phyloP scores from a whole-genome alignment of 2,888 invertebrate species.

The Poecilus cupreus region DNA sequence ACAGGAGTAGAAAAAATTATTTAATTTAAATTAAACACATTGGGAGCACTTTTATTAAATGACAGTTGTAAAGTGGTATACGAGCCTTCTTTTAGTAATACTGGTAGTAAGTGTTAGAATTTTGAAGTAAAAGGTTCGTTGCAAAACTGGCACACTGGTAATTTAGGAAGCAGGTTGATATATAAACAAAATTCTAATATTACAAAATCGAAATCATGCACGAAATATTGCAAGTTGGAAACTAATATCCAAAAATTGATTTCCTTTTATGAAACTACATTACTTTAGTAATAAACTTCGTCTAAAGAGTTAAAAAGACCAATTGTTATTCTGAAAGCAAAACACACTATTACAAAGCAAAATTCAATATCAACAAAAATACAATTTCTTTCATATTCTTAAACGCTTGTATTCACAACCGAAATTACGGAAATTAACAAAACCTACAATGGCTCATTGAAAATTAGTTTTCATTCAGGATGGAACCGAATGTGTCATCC shows the following conservation, averaged over 20 bases:
- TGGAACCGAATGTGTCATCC: conserved; percentile 6
- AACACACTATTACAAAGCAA: neutral
- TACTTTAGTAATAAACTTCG: neutral
- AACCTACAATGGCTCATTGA: conserved; percentile 14
- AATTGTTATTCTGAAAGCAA: neutral
- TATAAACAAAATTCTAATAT: too few species aligned
- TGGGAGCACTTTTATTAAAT: too few species aligned
- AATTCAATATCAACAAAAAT: neutral
- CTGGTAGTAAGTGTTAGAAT: too few species aligned
- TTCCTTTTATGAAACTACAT: neutral
- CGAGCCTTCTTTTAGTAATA: too few species aligned
- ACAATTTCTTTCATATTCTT: conserved; percentile 46
- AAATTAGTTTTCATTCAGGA: conserved; percentile 49
- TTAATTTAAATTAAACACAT: too few species aligned
- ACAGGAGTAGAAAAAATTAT: too few species aligned
- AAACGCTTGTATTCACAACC: conserved; percentile 34
- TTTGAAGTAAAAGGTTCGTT: too few species aligned
- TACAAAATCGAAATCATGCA: too few species aligned
- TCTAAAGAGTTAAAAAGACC: conserved; percentile 9
- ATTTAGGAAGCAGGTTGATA: too few species aligned
- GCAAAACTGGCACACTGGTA: too few species aligned
- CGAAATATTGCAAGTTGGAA: too few species aligned
- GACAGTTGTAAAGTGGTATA: too few species aligned
- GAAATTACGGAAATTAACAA: conserved; percentile 53
- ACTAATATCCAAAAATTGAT: neutral